phyloP scores from a whole-genome alignment of 2,888 invertebrate genomes.

The Chrysolina haemoptera region DNA sequence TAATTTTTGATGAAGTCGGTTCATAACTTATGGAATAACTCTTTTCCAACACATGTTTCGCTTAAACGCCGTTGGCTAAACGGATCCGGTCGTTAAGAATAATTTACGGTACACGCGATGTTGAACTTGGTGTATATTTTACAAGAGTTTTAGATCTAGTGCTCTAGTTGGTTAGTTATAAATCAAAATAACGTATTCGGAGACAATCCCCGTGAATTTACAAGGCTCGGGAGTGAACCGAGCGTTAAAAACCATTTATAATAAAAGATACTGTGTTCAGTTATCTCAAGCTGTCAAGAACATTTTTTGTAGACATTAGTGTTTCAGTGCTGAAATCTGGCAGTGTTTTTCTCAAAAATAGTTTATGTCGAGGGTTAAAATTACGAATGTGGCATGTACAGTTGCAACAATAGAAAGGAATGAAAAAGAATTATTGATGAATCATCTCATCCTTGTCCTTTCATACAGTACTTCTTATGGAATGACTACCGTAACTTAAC shows the following conservation, averaged over 20 bases:
- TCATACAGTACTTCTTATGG: too few species aligned
- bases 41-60: constrained; percentile 12
- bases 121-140: constrained; percentile 14
- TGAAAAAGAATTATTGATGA: too few species aligned
- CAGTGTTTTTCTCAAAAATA: too few species aligned
- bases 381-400: too few species aligned
- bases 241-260: too few species aligned
- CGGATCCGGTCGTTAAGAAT: constrained; percentile 16
- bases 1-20: constrained; percentile 2
- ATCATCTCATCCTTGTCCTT: too few species aligned
- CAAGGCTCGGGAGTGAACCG: not conserved
- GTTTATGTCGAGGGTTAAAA: too few species aligned
- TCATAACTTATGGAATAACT: not conserved
- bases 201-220: not conserved
- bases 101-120: constrained; percentile 19
- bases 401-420: too few species aligned
- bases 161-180: not conserved
- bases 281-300: not conserved
- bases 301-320: too few species aligned
- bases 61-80: not conserved
- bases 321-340: too few species aligned
- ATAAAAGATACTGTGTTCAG: too few species aligned
- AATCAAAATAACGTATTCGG: constrained; percentile 4
- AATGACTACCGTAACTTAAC: too few species aligned
- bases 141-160: constrained; percentile 8